Evolutionary conservation across 1,140 invertebrate species (phyloP), one percentile per base, ranked within the genome.

Genomic region (Dryas iulia): DNA sequence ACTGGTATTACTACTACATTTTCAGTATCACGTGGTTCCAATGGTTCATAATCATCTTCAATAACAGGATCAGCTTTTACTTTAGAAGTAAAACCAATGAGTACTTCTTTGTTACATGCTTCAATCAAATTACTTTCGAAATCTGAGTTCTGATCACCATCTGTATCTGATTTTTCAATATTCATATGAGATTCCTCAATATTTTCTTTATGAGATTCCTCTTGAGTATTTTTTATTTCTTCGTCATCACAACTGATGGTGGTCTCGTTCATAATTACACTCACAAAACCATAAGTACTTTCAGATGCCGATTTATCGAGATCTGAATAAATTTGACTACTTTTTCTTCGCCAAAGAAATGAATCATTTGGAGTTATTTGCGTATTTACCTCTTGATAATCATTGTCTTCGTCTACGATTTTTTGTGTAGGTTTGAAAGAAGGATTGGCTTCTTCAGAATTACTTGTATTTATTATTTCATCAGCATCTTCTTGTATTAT

Each of bases 311-410:
- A 75, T 74, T 81, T 89, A 23, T 90, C 89, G 57, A 71, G 73
- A 59, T 91, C 89, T 18, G 86, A 81, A 69, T 86, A 89, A 57
- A 87, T 81, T 74, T 87, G 87, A 28, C 78, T 82, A 73, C 86
- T 88, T 78, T 91, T 91, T 62, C 89, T 79, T 18, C 91, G 74
- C 91, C 91, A 92, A 11, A 92, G 72, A 83, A 92, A 92, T 23
- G 92, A 92, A 69, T 92, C 86, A 70, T 92, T 92, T 0, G 92
- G 92, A 23, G 88, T 90, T 53, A 92, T 89, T 64, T 73, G 77
- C 14, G 84, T 67, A 66, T 77, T 84, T 4, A 92, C 73, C 21
- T 88, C 84, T 79, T 89, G 78, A 62, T 79, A 82, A 21, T 61
- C 39, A 67, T 79, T 81, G 31, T 86, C 74, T 72, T 78, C 74